Percentiles rank a stretch among this genome's conserved stretches.
Conservation (phyloP, 2,113 vertebrate genomes). For the Dasyornis broadbenti region DNA sequence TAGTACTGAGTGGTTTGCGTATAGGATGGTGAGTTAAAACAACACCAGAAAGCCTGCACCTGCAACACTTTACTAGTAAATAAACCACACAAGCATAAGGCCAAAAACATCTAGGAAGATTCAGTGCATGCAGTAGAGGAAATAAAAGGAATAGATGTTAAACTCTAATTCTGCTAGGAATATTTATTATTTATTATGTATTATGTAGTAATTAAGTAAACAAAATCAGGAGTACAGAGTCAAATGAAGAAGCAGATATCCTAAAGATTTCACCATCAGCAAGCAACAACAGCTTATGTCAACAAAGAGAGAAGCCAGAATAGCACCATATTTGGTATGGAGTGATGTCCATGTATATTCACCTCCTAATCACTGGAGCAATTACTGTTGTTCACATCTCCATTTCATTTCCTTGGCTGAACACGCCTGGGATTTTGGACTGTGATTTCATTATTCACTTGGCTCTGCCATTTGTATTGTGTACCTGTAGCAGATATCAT, state of each 20-base stretch:
- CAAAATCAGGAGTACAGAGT: background rate
- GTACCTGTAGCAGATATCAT: slow-evolving; percentile 25
- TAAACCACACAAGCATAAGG: background rate
- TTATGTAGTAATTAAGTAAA: background rate
- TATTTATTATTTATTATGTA: no score
- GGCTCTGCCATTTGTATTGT: background rate
- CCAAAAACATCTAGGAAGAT: background rate
- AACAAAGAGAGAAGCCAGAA: background rate
- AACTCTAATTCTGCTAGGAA: background rate
- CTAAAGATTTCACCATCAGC: background rate
- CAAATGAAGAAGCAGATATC: background rate
- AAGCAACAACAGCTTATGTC: background rate
- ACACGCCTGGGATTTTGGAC: background rate
- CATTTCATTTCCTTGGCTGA: slow-evolving; percentile 5
- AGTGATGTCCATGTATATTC: background rate
- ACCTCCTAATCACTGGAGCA: background rate
- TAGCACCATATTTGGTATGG: background rate
- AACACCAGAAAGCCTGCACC: background rate
- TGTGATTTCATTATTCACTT: background rate
- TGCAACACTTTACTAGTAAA: background rate
- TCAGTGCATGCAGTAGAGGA: background rate
- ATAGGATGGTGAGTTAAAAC: background rate
- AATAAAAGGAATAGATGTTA: background rate
- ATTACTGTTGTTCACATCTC: background rate
- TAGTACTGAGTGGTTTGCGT: background rate